Conservation (phyloP, 2,113 vertebrate genomes). For the Etia nguti region DNA sequence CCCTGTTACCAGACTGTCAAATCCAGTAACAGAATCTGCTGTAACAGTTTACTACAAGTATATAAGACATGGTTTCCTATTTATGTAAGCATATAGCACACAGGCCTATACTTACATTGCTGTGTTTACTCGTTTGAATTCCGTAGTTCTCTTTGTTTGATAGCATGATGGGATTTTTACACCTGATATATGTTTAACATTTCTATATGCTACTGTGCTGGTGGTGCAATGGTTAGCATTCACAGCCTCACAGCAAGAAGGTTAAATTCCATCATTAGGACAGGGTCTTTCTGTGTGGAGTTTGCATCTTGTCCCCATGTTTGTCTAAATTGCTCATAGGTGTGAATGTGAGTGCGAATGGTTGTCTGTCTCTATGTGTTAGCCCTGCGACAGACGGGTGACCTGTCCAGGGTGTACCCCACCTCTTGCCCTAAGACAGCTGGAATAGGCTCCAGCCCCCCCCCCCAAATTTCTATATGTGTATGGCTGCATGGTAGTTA, state of each 20-base stretch:
- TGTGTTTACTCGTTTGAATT: neutral
- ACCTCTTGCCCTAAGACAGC: neutral
- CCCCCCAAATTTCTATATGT: neutral
- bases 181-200: neutral
- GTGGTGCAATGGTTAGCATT: neutral
- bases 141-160: neutral
- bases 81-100: neutral
- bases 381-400: neutral
- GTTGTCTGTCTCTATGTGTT: neutral
- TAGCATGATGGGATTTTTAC: neutral
- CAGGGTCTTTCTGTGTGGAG: neutral
- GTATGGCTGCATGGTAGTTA: neutral
- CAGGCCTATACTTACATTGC: neutral
- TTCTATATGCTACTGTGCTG: neutral
- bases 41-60: neutral
- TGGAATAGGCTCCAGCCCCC: neutral
- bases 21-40: neutral
- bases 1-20: neutral
- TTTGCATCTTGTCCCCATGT: neutral
- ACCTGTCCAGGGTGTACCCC: neutral
- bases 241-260: neutral
- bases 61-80: neutral
- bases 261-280: neutral
- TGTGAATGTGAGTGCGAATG: neutral
- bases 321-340: neutral